Conservation (phyloP, 2,113 vertebrate genomes). For the Furnarius figulus region DNA sequence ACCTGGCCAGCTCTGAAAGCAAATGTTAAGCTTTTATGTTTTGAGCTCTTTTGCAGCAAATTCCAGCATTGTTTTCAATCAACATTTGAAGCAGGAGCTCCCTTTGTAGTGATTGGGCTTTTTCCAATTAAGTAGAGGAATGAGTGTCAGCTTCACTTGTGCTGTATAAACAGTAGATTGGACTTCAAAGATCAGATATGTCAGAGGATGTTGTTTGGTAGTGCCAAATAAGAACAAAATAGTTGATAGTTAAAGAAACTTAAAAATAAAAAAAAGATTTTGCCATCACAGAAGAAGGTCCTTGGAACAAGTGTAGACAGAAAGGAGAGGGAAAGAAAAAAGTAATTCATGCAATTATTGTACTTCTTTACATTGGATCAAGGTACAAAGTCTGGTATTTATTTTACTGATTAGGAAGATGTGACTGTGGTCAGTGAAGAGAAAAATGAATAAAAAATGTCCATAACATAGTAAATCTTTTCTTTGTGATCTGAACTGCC, state of each 20-base stretch:
- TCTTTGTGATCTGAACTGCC: slow-evolving; percentile 40
- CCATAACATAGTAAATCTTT: slow-evolving; percentile 32
- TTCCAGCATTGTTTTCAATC: background rate
- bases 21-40: background rate
- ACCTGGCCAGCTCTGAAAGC: background rate
- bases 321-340: background rate
- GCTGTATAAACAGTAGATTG: background rate
- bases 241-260: background rate
- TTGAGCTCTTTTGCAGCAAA: background rate
- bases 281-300: background rate
- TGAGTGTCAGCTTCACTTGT: background rate
- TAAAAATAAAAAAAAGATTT: background rate
- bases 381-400: slow-evolving; percentile 45
- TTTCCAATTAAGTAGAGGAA: background rate
- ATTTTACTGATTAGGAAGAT: slow-evolving; percentile 65
- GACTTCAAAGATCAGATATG: background rate
- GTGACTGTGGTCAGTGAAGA: slow-evolving; percentile 54
- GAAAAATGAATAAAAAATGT: background rate
- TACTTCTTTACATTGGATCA: background rate
- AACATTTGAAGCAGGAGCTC: background rate
- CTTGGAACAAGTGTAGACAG: background rate
- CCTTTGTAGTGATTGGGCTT: background rate
- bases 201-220: background rate
- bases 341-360: slow-evolving; percentile 19
- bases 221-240: background rate